Conservation (phyloP, 2,113 vertebrate species). For the Lophotis ruficrista region DNA sequence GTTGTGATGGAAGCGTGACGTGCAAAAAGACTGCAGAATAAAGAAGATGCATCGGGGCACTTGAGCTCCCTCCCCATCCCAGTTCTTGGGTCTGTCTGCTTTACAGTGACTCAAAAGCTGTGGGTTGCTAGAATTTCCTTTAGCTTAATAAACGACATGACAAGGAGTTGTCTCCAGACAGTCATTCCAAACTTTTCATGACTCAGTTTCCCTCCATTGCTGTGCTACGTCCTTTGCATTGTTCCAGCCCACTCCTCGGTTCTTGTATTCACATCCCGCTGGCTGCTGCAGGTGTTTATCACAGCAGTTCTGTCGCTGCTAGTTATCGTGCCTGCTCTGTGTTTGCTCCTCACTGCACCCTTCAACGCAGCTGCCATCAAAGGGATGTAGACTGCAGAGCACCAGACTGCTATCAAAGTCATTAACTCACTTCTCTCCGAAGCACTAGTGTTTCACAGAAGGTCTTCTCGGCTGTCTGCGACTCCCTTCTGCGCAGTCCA, state of each 20-base stretch:
- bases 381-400: neutral
- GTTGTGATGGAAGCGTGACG: rapidly evolving
- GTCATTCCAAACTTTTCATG: neutral
- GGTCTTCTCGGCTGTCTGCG: neutral
- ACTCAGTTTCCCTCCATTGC: neutral
- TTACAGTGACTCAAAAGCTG: neutral
- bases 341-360: neutral
- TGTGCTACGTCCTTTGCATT: neutral
- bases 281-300: neutral
- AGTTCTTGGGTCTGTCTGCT: neutral
- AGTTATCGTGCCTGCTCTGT: neutral
- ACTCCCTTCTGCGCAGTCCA: neutral
- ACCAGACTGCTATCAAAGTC: neutral
- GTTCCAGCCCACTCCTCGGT: neutral
- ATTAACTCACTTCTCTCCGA: neutral
- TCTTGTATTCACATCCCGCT: neutral
- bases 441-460: neutral
- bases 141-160: neutral
- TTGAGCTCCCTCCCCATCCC: neutral
- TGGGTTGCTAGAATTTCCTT: neutral
- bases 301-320: neutral
- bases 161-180: neutral
- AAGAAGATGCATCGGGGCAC: neutral
- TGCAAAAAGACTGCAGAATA: neutral
- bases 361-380: rapidly evolving